phyloP scores from a whole-genome alignment of 2,113 vertebrate genomes.

The Brachirus orientalis region DNA sequence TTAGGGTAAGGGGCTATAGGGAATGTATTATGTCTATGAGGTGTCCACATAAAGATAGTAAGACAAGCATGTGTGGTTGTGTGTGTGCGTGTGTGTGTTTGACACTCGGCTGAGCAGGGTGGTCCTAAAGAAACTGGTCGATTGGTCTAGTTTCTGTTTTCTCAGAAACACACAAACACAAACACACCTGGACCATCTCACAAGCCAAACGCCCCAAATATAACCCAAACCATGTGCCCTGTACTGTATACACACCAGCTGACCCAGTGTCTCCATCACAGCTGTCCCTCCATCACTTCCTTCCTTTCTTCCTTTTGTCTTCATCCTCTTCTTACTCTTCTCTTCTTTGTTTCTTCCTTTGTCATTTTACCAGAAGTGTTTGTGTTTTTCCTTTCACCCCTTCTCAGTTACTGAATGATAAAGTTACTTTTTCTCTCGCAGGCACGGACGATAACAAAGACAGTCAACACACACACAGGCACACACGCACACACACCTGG shows the following conservation, averaged over 20 bases:
- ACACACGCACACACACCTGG: constrained; percentile 13
- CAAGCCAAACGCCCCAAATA: constrained; percentile 30
- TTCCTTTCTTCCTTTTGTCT: not conserved
- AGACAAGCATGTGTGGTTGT: not conserved
- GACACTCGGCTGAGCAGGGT: constrained; percentile 75
- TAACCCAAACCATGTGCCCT: constrained; percentile 31
- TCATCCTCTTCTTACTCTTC: not conserved
- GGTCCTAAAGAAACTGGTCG: constrained; percentile 67
- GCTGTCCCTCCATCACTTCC: not conserved
- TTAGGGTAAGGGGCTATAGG: no score
- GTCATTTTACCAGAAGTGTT: constrained; percentile 19
- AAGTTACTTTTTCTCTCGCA: constrained; percentile 36
- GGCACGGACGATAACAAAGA: constrained; percentile 14
- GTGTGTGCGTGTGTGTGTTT: no score
- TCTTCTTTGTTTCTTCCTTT: constrained; percentile 4
- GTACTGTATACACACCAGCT: constrained; percentile 18
- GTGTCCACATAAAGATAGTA: no score
- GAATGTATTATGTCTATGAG: no score
- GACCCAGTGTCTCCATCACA: constrained; percentile 36
- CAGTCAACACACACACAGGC: constrained; percentile 30
- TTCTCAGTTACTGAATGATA: constrained; percentile 53
- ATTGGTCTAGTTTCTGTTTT: constrained; percentile 78
- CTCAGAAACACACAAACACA: constrained; percentile 64
- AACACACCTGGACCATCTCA: constrained; percentile 68
- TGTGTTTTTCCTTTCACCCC: constrained; percentile 1